phyloP scores from a whole-genome alignment of 2,113 vertebrate species.

The Chrysochloris asiatica region DNA sequence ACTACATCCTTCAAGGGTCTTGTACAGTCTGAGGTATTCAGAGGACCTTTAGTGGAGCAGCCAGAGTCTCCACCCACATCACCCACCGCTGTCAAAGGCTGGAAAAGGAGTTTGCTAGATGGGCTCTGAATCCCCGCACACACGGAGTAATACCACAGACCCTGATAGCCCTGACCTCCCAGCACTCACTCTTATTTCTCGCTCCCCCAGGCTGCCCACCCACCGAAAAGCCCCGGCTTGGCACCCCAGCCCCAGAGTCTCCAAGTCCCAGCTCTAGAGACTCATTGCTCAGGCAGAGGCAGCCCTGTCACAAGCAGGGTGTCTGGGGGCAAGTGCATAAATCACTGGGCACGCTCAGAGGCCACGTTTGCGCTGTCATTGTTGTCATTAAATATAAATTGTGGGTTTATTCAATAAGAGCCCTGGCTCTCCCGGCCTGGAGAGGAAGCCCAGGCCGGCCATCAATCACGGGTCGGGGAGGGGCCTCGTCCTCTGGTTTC shows the following conservation, averaged over 20 bases:
- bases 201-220: background rate
- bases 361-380: background rate
- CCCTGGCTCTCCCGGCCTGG: conserved; percentile 4
- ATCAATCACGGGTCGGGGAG: background rate
- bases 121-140: too few species aligned
- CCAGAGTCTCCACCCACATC: fast-evolving
- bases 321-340: background rate
- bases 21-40: fast-evolving
- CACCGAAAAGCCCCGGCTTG: background rate
- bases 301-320: background rate
- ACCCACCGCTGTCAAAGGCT: background rate
- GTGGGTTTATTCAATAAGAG: conserved; percentile 58
- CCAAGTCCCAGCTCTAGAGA: background rate
- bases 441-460: conserved; percentile 47
- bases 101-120: fast-evolving
- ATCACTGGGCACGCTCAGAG: background rate
- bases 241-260: background rate
- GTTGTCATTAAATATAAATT: conserved; percentile 56
- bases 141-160: fast-evolving
- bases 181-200: background rate
- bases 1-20: background rate
- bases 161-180: background rate
- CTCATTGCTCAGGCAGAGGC: background rate
- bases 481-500: background rate
- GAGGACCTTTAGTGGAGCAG: background rate